Conservation (phyloP, 2,888 invertebrate species). For the Acleris literana region DNA sequence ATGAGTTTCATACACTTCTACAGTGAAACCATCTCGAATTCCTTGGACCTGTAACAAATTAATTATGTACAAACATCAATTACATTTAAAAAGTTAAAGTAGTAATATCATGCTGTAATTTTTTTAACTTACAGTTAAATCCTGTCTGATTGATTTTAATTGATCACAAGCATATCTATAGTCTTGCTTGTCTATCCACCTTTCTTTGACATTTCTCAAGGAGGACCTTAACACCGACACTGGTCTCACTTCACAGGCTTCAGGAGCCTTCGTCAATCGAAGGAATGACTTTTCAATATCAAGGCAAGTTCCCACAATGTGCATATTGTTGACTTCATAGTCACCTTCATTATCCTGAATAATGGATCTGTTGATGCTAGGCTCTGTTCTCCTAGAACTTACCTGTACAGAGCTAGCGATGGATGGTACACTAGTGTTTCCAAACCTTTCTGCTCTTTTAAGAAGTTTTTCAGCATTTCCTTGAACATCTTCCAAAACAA, state of each 20-base stretch:
- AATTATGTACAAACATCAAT: background rate
- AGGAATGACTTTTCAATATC: constrained; percentile 98
- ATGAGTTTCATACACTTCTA: constrained; percentile 99
- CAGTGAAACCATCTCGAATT: constrained; percentile 95
- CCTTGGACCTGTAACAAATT: constrained; percentile 92
- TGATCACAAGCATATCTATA: constrained; percentile 99
- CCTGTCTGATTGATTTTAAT: constrained; percentile 98
- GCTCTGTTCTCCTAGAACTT: constrained; percentile 61
- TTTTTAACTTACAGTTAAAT: constrained; percentile 92
- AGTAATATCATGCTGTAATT: background rate
- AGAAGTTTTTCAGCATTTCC: constrained; percentile 91
- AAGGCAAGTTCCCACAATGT: constrained; percentile 96
- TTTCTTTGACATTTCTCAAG: constrained; percentile 94
- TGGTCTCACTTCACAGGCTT: constrained; percentile 95
- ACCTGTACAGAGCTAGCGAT: constrained; percentile 75
- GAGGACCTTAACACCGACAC: constrained; percentile 92
- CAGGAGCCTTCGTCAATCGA: constrained; percentile 97
- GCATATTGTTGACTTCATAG: constrained; percentile 93
- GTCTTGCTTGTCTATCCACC: constrained; percentile 95
- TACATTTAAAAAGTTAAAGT: background rate
- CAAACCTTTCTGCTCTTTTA: constrained; percentile 95
- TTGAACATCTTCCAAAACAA: constrained; percentile 86
- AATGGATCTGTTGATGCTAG: constrained; percentile 60
- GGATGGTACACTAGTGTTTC: constrained; percentile 75
- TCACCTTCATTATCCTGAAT: constrained; percentile 87